phyloP scores from a whole-genome alignment of 2,113 vertebrate species.

The Coturnix japonica region DNA sequence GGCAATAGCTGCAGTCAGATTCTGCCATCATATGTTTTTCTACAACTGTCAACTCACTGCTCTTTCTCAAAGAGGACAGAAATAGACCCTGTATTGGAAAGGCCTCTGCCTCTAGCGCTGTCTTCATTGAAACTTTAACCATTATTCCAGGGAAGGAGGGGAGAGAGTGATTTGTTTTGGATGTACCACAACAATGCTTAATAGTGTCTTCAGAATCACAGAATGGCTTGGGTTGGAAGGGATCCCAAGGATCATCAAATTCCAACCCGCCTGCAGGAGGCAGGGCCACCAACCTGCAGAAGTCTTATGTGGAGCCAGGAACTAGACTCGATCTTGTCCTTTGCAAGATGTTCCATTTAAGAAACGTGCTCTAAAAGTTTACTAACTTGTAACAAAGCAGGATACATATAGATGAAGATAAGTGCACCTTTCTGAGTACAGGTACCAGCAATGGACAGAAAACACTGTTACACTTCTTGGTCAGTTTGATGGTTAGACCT shows the following conservation, averaged over 20 bases:
- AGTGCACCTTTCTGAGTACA: neutral
- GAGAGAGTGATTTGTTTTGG: neutral
- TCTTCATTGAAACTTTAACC: slow-evolving; percentile 12
- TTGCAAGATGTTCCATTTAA: neutral
- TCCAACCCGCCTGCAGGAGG: too few species aligned
- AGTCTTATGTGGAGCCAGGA: neutral
- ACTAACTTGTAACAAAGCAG: neutral
- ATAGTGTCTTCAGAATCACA: neutral
- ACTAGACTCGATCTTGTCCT: neutral
- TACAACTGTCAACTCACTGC: neutral
- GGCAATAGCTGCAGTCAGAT: neutral
- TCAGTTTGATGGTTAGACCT: neutral
- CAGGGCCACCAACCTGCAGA: too few species aligned
- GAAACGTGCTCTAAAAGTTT: neutral
- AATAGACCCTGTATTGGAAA: neutral
- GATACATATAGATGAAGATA: neutral
- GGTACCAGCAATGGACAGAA: neutral
- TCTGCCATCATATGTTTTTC: neutral
- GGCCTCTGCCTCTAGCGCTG: neutral
- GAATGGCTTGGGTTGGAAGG: too few species aligned
- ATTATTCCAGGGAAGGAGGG: neutral
- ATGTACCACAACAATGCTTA: neutral
- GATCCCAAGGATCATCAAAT: too few species aligned
- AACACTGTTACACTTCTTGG: neutral
- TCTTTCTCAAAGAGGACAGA: slow-evolving; percentile 10